Base-by-base conservation (phyloP, 1,140 invertebrate species). In the Nephotettix cincticeps region DNA sequence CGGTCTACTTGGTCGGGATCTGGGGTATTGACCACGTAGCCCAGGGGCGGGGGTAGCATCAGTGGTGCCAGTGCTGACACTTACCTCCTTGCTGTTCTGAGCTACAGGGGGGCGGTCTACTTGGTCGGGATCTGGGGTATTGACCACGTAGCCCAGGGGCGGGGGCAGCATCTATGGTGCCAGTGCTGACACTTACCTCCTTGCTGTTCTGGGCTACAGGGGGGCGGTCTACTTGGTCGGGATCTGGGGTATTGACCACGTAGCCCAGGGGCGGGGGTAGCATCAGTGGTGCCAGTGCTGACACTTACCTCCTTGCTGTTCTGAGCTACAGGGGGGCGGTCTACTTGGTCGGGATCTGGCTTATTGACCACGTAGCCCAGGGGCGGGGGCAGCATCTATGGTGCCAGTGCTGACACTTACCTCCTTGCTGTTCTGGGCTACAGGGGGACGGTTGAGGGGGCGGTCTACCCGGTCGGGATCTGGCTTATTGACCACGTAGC, bases 351-450 rank as follows among this genome's bases (percentile, higher is more conserved):
- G 32, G 47, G 19, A 45, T 51, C 40, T 11, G 69, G 69, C 40
- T 69, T 67, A 40, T 76, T 77, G 0, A 76, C 72, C 0, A 76
- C 75, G 45, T 74, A 77, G n/a, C 69, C 75, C 58, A 17, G 69
- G 64, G 54, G 61, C 71, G 54, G 71, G 40, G 29, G 70, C 56
- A 32, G 28, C 19, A 40, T 69, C 58, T 61, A n/a, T n/a, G n/a
- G n/a, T n/a, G n/a, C 11, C 13, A 30, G 14, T 71, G n/a, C 19
- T 4, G 45, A 71, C 6, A 71, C 47, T 28, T 43, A 72, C 70
- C 56, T 72, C 71, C 36, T 72, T 65, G 23, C 25, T 74, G 23
- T 27, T 69, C n/a, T n/a, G n/a, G 14, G 40, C 17, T 1, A 28
- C 47, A 11, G 29, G 56, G 11, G 36, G 63, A 32, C 25, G 58